Conservation (phyloP, 2,888 invertebrate genomes). For the Epirrhoe tristata region DNA sequence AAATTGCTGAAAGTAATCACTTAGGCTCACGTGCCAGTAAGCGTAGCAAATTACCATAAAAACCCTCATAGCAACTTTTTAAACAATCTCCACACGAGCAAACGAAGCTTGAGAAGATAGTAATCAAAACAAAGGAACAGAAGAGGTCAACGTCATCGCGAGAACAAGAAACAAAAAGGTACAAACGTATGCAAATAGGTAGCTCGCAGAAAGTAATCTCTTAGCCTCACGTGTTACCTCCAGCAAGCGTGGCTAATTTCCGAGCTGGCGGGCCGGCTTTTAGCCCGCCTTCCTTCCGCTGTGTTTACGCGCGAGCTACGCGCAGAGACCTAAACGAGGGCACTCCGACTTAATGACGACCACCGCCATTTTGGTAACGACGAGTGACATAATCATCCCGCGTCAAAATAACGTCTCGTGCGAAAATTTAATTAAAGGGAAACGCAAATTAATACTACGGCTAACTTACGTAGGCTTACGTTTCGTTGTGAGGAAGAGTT, state of each 20-base stretch:
- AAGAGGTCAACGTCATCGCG: constrained; percentile 9
- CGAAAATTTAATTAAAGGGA: constrained; percentile 48
- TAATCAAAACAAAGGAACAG: constrained; percentile 15
- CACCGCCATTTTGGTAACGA: constrained; percentile 72
- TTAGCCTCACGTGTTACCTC: constrained; percentile 71
- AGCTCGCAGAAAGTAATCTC: constrained; percentile 69
- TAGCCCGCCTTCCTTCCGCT: constrained; percentile 76
- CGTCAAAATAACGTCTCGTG: constrained; percentile 46
- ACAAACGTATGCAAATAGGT: constrained; percentile 52
- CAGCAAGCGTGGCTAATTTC: constrained; percentile 77
- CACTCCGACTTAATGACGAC: constrained; percentile 78
- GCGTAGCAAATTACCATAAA: constrained; percentile 70
- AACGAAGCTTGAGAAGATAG: constrained; percentile 8
- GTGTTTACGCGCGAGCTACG: constrained; percentile 56
- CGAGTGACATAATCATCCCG: constrained; percentile 58
- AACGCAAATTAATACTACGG: constrained; percentile 42
- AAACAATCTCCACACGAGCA: not conserved
- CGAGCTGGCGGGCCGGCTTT: constrained; percentile 63
- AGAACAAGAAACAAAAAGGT: constrained; percentile 22
- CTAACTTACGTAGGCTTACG: constrained; percentile 12
- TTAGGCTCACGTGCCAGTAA: constrained; percentile 71
- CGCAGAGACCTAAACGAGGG: constrained; percentile 75
- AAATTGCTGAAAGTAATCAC: constrained; percentile 68
- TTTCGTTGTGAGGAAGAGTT: constrained; percentile 1
- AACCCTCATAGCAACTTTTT: constrained; percentile 1